Conservation (phyloP, 2,888 invertebrate genomes). For the Drosophila rellima region DNA sequence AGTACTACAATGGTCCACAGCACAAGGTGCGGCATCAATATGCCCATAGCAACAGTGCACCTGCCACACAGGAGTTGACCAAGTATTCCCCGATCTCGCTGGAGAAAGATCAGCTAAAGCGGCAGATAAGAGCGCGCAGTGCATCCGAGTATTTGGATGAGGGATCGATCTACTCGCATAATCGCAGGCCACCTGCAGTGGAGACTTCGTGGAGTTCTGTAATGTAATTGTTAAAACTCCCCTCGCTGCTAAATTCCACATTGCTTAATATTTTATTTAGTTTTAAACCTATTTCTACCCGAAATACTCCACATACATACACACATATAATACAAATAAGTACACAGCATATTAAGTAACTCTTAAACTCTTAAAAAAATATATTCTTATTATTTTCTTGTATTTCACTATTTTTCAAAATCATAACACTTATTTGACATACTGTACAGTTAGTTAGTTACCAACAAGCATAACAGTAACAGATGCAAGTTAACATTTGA, state of each 20-base stretch:
- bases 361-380: background rate
- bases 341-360: background rate
- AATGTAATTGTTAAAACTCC: conserved; percentile 59
- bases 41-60: conserved; percentile 27
- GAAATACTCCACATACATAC: background rate
- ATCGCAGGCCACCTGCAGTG: conserved; percentile 33
- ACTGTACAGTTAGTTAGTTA: background rate
- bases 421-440: background rate
- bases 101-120: conserved; percentile 57
- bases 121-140: conserved; percentile 46
- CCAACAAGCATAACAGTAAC: background rate
- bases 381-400: too few species aligned
- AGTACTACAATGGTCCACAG: conserved; percentile 44
- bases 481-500: background rate
- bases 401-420: too few species aligned
- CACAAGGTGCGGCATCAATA: conserved; percentile 43
- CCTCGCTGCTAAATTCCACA: conserved; percentile 5
- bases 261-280: conserved; percentile 21
- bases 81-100: conserved; percentile 23
- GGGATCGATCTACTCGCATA: conserved; percentile 33
- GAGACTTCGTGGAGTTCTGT: conserved; percentile 64
- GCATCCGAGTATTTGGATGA: conserved; percentile 53
- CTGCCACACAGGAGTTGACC: conserved; percentile 30
- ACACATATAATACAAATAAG: background rate
- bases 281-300: background rate